Conservation (phyloP, 2,797 vertebrate genomes). For the Morus bassanus region DNA sequence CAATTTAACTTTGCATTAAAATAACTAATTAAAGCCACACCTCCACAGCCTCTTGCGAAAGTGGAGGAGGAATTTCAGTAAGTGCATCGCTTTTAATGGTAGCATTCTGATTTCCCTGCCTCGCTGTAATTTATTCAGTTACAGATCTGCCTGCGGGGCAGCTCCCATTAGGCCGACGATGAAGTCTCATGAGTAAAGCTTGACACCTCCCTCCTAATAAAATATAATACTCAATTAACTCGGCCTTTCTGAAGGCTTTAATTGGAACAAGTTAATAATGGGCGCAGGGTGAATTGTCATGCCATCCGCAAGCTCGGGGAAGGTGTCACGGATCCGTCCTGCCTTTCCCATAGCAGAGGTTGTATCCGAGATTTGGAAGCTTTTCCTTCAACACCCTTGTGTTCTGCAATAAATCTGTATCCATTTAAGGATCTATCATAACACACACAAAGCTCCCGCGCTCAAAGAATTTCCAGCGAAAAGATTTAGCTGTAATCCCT, state of each 20-base stretch:
- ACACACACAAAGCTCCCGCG: slow-evolving; percentile 57
- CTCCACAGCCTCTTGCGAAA: slow-evolving; percentile 54
- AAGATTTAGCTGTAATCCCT: slow-evolving; percentile 68
- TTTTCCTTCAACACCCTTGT: slow-evolving; percentile 62
- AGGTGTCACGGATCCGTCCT: slow-evolving; percentile 36
- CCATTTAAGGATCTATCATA: slow-evolving; percentile 59
- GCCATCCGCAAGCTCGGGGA: slow-evolving; percentile 36
- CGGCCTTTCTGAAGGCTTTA: slow-evolving; percentile 64
- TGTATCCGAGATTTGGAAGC: slow-evolving; percentile 44
- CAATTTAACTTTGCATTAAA: slow-evolving; percentile 61
- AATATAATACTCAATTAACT: slow-evolving; percentile 68
- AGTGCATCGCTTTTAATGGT: slow-evolving; percentile 46
- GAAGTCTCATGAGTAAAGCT: slow-evolving; percentile 66
- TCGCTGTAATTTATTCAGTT: slow-evolving; percentile 46
- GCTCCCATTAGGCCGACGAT: slow-evolving; percentile 34
- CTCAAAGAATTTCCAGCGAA: slow-evolving; percentile 62
- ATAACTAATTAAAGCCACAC: slow-evolving; percentile 70
- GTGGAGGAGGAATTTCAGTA: slow-evolving; percentile 49
- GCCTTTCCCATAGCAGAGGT: slow-evolving; percentile 13
- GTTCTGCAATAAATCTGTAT: slow-evolving; percentile 64
- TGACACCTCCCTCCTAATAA: slow-evolving; percentile 70
- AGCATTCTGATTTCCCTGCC: slow-evolving; percentile 48
- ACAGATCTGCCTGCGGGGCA: slow-evolving; percentile 30
- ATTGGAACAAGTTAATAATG: slow-evolving; percentile 67
- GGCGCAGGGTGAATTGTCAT: slow-evolving; percentile 55